Evolutionary conservation across 2,113 vertebrate genomes (phyloP).

Genomic region (Thermophis baileyi): DNA sequence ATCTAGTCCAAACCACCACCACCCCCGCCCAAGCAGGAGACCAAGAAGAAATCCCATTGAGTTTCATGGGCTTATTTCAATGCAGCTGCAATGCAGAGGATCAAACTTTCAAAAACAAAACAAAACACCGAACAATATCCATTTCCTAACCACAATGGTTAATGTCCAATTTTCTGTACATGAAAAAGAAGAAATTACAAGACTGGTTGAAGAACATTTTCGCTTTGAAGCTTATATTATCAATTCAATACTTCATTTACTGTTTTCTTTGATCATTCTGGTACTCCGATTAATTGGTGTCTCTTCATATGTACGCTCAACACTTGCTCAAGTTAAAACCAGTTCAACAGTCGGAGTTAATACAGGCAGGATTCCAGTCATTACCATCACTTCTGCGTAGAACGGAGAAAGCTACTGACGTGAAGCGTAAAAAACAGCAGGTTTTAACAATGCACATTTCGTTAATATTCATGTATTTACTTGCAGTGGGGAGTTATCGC

Average conservation of each 20-base stretch:
- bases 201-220: neutral
- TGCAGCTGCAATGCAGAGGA: neutral
- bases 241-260: neutral
- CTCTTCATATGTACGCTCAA: neutral
- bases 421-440: neutral
- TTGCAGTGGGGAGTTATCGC: neutral
- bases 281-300: neutral
- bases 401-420: neutral
- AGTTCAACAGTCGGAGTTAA: neutral
- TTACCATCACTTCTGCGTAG: neutral
- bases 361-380: neutral
- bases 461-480: neutral
- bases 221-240: neutral
- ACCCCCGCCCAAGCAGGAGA: too few relatives aligned
- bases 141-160: neutral
- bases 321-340: neutral
- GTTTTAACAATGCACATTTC: neutral
- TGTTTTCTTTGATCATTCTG: neutral
- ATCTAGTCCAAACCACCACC: too few relatives aligned
- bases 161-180: neutral
- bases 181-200: neutral
- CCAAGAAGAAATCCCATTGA: neutral
- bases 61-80: neutral
- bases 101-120: neutral
- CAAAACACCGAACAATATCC: neutral